phyloP scores from a whole-genome alignment of 2,888 invertebrate genomes.

The Melinaea menophilus region DNA sequence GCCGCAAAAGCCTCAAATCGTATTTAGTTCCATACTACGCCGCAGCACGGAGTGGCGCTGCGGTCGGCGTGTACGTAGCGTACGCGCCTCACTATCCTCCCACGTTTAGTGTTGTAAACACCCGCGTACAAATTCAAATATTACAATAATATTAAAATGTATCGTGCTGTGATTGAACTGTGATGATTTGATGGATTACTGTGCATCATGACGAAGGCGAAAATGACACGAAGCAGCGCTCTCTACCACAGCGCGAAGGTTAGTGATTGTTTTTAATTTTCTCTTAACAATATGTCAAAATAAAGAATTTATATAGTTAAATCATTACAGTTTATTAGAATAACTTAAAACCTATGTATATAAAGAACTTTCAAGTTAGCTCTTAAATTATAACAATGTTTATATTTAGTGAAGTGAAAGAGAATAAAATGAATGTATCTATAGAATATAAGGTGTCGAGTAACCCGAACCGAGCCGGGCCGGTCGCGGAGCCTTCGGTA shows the following conservation, averaged over 20 bases:
- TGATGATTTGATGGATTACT: slow-evolving; percentile 54
- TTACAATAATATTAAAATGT: slow-evolving; percentile 50
- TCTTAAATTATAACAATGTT: too few species aligned
- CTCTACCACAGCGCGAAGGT: slow-evolving; percentile 88
- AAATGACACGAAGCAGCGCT: slow-evolving; percentile 77
- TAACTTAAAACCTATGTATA: too few species aligned
- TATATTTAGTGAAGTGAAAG: slow-evolving; percentile 12
- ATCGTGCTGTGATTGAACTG: slow-evolving; percentile 60
- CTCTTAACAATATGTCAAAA: not conserved
- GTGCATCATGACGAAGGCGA: slow-evolving; percentile 78
- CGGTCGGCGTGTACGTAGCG: slow-evolving; percentile 39
- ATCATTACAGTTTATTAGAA: too few species aligned
- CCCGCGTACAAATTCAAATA: slow-evolving; percentile 53
- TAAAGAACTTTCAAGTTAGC: too few species aligned
- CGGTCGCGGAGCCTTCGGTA: slow-evolving; percentile 45
- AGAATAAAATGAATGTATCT: slow-evolving; percentile 15
- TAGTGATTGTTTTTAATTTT: slow-evolving; percentile 39
- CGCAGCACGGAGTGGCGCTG: slow-evolving; percentile 53
- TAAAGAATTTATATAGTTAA: not conserved
- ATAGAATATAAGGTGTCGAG: slow-evolving; percentile 34
- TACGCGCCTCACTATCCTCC: slow-evolving; percentile 63
- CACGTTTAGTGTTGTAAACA: slow-evolving; percentile 73
- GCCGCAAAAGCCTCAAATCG: slow-evolving; percentile 44
- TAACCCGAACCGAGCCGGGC: slow-evolving; percentile 55
- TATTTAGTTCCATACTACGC: slow-evolving; percentile 65